Base-by-base conservation (phyloP, 2,888 invertebrate species). In the Dusona sp. region DNA sequence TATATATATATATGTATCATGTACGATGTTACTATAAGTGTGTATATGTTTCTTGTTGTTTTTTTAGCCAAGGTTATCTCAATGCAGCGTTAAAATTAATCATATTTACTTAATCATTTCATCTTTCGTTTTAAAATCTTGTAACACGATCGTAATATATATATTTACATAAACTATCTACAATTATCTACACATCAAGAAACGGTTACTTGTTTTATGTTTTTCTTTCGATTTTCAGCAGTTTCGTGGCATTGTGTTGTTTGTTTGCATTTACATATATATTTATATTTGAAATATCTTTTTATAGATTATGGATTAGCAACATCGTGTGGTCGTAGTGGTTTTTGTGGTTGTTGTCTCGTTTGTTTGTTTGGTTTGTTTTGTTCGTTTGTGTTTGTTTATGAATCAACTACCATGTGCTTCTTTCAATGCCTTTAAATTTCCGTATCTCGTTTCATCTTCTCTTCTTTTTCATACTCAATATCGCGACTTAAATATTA, bases 131-230 rank as follows among this genome's bases (percentile, higher is more conserved):
- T 82, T 54, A 33, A 61, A 45, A 61, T 72, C 72, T 73, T 77
- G 70, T 57, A 88, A 86, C 84, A 88, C 79, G 82, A 83, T 80
- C 73, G 82, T 83, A 83, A 91, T 61, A 85, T 79, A 86, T 90
- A 88, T 91, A 78, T 67, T 38, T 79, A 68, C 38, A 67, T 78
- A 91, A 88, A 94, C 92, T 94, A 94, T 94, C 94, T 94, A 94
- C 94, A 94, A 81, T 91, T 94, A 94, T 94, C 94, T 94, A 94
- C 94, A 94, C 94, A 94, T 93, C 92, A 92, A 94, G 93, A 93
- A 94, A 94, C 92, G 91, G 91, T 94, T 93, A 94, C 91, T 91
- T 89, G 88, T 88, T 85, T 86, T 87, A 74, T 74, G 80, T 81
- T 51, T 67, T 73, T 61, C 87, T 85, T 85, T 85, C 73, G 73